phyloP scores from a whole-genome alignment of 2,113 vertebrate genomes.

The Clarias magur region DNA sequence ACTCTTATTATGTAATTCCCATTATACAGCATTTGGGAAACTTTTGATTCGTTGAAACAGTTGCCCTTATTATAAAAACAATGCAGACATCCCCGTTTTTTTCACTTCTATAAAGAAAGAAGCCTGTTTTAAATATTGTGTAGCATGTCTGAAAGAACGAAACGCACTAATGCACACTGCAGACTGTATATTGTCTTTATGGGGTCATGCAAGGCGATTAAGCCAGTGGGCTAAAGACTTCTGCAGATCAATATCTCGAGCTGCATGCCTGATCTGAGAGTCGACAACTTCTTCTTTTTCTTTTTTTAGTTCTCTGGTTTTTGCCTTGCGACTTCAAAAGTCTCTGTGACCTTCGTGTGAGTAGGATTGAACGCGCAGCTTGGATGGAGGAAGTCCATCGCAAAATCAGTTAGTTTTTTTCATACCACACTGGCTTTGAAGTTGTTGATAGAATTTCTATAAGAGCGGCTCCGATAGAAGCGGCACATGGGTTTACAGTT shows the following conservation, averaged over 20 bases:
- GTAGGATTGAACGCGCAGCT: background rate
- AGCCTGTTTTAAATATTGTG: background rate
- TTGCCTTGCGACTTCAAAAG: constrained; percentile 9
- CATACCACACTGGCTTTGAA: background rate
- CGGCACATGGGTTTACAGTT: background rate
- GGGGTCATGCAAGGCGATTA: background rate
- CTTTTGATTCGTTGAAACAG: background rate
- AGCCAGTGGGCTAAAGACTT: background rate
- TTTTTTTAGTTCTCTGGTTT: constrained; percentile 12
- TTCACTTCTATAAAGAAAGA: background rate
- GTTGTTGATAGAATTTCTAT: background rate
- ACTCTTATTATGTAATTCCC: background rate
- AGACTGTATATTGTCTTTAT: background rate
- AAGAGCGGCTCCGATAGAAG: background rate
- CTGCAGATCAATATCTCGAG: background rate
- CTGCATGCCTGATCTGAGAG: constrained; percentile 17
- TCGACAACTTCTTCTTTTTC: constrained; percentile 1
- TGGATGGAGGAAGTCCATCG: background rate
- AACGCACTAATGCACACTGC: background rate
- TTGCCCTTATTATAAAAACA: no score
- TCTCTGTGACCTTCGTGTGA: background rate
- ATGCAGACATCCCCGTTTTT: background rate
- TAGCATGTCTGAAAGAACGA: background rate
- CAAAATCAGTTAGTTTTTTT: no score
- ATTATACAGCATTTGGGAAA: background rate